Base-by-base conservation (phyloP, 2,888 invertebrate genomes). In the Schizotus pectinicornis region DNA sequence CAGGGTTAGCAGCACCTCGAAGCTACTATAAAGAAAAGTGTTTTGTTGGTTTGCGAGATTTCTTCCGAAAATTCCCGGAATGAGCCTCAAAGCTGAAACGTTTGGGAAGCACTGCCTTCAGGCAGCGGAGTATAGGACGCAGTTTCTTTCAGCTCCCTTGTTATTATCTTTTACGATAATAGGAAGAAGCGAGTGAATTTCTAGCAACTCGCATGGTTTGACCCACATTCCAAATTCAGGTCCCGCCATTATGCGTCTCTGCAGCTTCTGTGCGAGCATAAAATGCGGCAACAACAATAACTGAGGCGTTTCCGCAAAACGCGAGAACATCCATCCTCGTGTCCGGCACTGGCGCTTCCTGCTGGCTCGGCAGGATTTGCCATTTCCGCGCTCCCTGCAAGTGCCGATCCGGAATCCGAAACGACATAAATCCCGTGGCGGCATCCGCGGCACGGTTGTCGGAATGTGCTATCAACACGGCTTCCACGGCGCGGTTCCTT, bases 361-460 rank as follows among this genome's bases (percentile, higher is more conserved):
- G 70, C 67, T 65, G 57, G 61, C 67, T 43, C 60, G 60, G 66
- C 64, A 58, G 67, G 62, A 68, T 69, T 67, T 67, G 62, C 63
- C 67, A 62, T 67, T 70, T 70, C 69, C 68, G 64, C 63, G 57
- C 51, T 34, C 46, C 45, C 48, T 48, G 34, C 22, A 58, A 64
- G 61, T 54, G 52, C 54, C 56, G 63, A 65, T 61, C 61, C 62
- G 56, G 59, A 64, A 67, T 62, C 56, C 62, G 53, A 45, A 38
- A 52, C 58, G 64, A 59, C 61, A 67, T 69, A 70, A 70, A 70
- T 70, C 68, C 65, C 51, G 53, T 45, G 59, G 63, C 65, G 65
- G 64, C 59, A 51, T 56, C 55, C 52, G 43, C 59, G 56, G 54
- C 56, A 56, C 57, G 52, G 56, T 58, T 42, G 52, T 33, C 45